phyloP scores from a whole-genome alignment of 2,113 vertebrate genomes.

The Tenebrosternarchus preto region DNA sequence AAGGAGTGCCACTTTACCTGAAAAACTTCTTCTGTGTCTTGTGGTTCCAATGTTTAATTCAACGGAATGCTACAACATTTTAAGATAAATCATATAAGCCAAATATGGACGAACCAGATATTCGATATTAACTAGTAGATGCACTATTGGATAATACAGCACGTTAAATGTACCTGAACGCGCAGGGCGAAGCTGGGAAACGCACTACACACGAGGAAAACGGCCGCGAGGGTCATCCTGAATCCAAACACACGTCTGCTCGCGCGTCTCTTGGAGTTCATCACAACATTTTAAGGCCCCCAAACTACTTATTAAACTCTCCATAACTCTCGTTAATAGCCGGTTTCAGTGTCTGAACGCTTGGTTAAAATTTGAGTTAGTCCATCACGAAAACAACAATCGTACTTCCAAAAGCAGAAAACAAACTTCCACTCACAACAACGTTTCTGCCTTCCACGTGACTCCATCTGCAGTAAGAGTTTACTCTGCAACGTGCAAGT shows the following conservation, averaged over 20 bases:
- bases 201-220: not conserved
- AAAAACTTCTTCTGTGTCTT: constrained; percentile 57
- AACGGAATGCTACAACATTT: constrained; percentile 61
- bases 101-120: too few species aligned
- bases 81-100: not conserved
- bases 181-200: constrained; percentile 41
- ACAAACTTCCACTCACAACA: too few species aligned
- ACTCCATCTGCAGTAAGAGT: too few species aligned
- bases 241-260: not conserved
- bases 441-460: too few species aligned
- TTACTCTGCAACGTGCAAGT: too few species aligned
- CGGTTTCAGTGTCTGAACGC: too few species aligned
- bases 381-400: too few species aligned
- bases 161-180: constrained; percentile 63
- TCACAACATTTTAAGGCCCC: not conserved
- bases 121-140: too few species aligned
- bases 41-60: constrained; percentile 49
- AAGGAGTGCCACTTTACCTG: constrained; percentile 54
- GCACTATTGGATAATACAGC: not conserved
- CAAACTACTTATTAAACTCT: constrained; percentile 15
- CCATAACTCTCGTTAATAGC: not conserved
- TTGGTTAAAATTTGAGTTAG: too few species aligned
- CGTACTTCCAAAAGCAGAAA: too few species aligned
- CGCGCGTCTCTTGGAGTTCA: not conserved
- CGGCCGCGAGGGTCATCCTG: constrained; percentile 23